A percentile compares a stretch with the other conserved stretches of the same genome.
Evolutionary conservation across 2,113 vertebrate genomes (phyloP).

Genomic region (Vicugna pacos): DNA sequence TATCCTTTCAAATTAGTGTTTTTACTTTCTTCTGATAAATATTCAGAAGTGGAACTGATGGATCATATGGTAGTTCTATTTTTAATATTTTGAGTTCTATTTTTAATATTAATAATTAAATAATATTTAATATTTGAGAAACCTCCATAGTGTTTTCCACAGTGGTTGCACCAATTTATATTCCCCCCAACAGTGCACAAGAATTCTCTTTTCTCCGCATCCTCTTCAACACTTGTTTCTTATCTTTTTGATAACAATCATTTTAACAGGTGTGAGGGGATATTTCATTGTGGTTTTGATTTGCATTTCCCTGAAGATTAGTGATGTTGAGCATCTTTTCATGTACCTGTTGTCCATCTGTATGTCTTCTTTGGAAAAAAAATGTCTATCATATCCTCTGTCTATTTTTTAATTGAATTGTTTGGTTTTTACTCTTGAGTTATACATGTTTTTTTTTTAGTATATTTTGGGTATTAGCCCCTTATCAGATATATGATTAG

Average conservation of each 20-base stretch:
- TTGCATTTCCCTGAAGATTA: neutral
- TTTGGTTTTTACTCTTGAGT: neutral
- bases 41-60: neutral
- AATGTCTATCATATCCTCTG: neutral
- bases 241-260: neutral
- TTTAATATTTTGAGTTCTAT: neutral
- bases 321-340: neutral
- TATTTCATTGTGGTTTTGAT: neutral
- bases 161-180: neutral
- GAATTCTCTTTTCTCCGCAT: neutral
- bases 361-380: neutral
- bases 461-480: neutral
- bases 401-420: neutral
- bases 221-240: neutral
- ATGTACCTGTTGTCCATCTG: neutral
- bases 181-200: neutral
- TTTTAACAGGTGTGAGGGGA: neutral
- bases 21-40: neutral
- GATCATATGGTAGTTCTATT: neutral
- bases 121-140: neutral
- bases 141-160: neutral
- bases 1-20: neutral
- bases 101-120: neutral
- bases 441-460: neutral
- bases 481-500: neutral